phyloP scores from a whole-genome alignment of 1,140 invertebrate genomes.

The Calliopsis andreniformis region DNA sequence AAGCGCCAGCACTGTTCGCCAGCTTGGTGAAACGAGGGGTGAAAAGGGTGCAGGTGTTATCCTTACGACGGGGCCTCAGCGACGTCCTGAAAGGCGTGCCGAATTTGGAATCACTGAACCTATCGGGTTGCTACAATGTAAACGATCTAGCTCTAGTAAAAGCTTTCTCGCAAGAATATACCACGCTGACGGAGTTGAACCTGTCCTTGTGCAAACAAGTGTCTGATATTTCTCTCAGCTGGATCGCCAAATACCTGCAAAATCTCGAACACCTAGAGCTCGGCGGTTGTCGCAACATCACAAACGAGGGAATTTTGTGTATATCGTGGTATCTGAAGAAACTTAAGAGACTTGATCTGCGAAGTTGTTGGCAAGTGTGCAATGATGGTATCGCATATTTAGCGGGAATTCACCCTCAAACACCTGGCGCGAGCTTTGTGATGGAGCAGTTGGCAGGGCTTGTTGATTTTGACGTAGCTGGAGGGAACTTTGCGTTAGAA shows the following conservation, averaged over 20 bases:
- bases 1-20: slow-evolving; percentile 91
- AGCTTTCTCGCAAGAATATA: slow-evolving; percentile 88
- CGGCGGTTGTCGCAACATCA: slow-evolving; percentile 95
- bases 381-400: slow-evolving; percentile 94
- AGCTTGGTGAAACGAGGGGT: slow-evolving; percentile 94
- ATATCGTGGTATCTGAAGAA: slow-evolving; percentile 93
- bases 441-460: slow-evolving; percentile 9
- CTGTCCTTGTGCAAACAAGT: slow-evolving; percentile 97
- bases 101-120: slow-evolving; percentile 92
- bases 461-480: slow-evolving; percentile 84
- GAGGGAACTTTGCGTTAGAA: slow-evolving; percentile 89
- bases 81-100: slow-evolving; percentile 94
- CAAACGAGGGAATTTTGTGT: slow-evolving; percentile 91
- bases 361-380: slow-evolving; percentile 95
- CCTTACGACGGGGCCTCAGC: slow-evolving; percentile 90
- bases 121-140: slow-evolving; percentile 96
- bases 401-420: slow-evolving; percentile 82
- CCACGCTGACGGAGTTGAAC: slow-evolving; percentile 90
- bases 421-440: not conserved
- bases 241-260: slow-evolving; percentile 92
- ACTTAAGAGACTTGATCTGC: slow-evolving; percentile 90
- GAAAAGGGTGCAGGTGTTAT: slow-evolving; percentile 93
- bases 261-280: slow-evolving; percentile 94
- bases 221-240: slow-evolving; percentile 90
- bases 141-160: slow-evolving; percentile 90